Conservation (phyloP, 2,888 invertebrate species). For the Anthrax anthrax region DNA sequence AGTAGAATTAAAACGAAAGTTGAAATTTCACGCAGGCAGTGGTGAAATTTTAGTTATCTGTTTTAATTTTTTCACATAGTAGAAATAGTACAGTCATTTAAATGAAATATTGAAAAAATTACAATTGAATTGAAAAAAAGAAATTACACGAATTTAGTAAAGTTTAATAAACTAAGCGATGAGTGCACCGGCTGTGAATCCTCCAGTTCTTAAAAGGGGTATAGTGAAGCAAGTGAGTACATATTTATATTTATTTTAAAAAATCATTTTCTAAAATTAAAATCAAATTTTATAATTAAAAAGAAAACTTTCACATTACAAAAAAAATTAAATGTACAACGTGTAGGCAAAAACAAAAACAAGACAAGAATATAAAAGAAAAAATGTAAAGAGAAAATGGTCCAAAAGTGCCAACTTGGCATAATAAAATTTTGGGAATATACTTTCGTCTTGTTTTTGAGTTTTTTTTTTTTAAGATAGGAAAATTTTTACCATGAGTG, state of each 20-base stretch:
- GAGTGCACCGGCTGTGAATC: conserved; percentile 3
- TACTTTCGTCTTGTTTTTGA: too few relatives aligned
- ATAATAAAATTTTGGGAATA: neutral
- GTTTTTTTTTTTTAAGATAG: too few relatives aligned
- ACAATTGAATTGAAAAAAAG: too few relatives aligned
- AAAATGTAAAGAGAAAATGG: neutral
- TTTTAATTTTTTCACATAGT: too few relatives aligned
- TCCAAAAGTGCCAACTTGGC: neutral
- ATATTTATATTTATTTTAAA: neutral
- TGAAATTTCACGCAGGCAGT: too few relatives aligned
- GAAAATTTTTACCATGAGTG: too few relatives aligned
- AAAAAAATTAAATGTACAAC: neutral
- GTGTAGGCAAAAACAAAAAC: neutral
- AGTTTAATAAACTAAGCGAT: neutral
- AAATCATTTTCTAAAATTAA: neutral
- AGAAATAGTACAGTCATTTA: too few relatives aligned
- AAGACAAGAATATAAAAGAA: neutral
- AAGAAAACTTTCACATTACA: neutral
- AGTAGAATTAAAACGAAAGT: too few relatives aligned
- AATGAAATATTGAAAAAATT: too few relatives aligned
- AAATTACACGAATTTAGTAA: too few relatives aligned
- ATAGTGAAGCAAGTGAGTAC: conserved; percentile 12
- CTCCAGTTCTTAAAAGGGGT: conserved; percentile 3
- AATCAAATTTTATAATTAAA: neutral
- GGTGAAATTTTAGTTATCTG: too few relatives aligned